A percentile compares a stretch with the other conserved stretches of the same genome.
Conservation (phyloP, 2,113 vertebrate genomes). For the Macrotus californicus region DNA sequence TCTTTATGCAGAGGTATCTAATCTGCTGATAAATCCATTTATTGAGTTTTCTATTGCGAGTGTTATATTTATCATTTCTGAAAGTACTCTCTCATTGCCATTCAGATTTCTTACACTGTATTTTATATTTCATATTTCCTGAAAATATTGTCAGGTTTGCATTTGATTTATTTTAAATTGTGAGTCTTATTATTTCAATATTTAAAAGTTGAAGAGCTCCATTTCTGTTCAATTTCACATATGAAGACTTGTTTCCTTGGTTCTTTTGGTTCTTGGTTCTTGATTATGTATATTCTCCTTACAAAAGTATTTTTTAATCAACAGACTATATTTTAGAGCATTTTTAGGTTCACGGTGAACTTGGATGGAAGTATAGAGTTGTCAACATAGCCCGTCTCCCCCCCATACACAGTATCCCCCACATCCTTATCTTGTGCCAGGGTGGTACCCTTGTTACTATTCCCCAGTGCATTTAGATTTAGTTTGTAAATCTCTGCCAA, state of each 20-base stretch:
- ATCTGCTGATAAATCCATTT: neutral
- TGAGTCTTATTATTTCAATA: neutral
- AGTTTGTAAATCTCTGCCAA: neutral
- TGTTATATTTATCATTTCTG: neutral
- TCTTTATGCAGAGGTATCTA: neutral
- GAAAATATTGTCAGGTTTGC: neutral
- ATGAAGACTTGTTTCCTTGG: neutral
- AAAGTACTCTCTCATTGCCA: neutral
- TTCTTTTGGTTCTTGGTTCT: neutral
- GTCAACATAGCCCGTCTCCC: neutral
- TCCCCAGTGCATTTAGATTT: neutral
- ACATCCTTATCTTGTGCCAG: neutral
- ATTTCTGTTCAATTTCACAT: slow-evolving; percentile 3
- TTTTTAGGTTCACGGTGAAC: neutral
- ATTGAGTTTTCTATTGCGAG: neutral
- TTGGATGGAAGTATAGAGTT: neutral
- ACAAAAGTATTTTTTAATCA: neutral
- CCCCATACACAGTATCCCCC: neutral
- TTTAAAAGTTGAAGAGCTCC: neutral
- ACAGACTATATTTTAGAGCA: neutral
- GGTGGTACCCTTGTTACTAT: neutral
- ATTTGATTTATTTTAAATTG: neutral
- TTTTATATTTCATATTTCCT: neutral
- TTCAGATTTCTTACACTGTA: neutral
- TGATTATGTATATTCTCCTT: neutral